Base-by-base conservation (phyloP, 1,140 invertebrate species). In the Psilanteris sp. region DNA sequence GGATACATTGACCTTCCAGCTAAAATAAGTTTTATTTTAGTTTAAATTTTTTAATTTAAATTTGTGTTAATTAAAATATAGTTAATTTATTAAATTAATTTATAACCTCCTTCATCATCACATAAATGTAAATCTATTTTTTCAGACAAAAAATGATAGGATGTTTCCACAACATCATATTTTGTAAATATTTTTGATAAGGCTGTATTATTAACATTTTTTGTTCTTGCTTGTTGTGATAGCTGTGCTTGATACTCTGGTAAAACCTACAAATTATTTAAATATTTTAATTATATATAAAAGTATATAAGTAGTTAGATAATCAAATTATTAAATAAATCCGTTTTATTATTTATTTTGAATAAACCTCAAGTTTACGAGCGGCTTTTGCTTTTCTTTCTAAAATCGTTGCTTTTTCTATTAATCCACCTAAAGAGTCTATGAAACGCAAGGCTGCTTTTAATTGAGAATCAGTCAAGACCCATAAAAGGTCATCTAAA, bases 401-500 rank as follows among this genome's bases (percentile, higher is more conserved):
- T 29, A 93, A 89, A 81, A 94, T 89, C 6, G 95, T 96, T 26
- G 96, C 94, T 83, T 94, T 93, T 78, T 95, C 92, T 8, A 98
- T 94, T 1, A 97, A 89, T 22, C 93, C 93, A 36, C 95, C 92
- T 3, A 99, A 90, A 0, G 97, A 98, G 80, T 97, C 95, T 8
- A 96, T 92, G 88, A 98, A 99, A 81, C 96, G 93, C 9, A 99
- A 90, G 20, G 97, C 97, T 20, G 98, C 97, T 79, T 98, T 94
- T 8, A 99, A 88, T 88, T 99, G 98, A 0, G 97, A 96, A 87
- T 99, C 96, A 1, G 98, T 99, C 32, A 99, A 87, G 15, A 98
- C 97, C 98, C 98, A 99, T n/a, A 99, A 89, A 18, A 99, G 89
- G 85, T 99, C 97, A 88, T 99, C 97, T 36, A 99, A 91, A 73